Evolutionary conservation across 2,888 invertebrate genomes (phyloP), one percentile per base, ranked within the genome.

Genomic region (Emmelina monodactyla): DNA sequence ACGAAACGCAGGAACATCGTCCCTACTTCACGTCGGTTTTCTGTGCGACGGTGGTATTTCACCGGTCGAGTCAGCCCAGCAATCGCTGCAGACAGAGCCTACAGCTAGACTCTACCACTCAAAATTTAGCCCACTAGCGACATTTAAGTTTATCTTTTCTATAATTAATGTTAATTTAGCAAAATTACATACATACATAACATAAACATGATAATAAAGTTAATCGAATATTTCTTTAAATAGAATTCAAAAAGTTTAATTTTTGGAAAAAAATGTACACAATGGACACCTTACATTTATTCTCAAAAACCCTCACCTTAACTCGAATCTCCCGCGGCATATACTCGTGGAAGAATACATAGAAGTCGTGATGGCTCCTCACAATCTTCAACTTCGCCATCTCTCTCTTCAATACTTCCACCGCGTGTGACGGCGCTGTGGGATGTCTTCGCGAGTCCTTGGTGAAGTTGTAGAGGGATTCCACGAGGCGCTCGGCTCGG

Each of bases 291-390:
- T 19, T 19, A 5, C 19, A 6, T 6, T 19, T 3, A 22, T 13
- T 16, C 33, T 37, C 13, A 16, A 7, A 32, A 9, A 16, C 22
- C 37, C 51, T 40, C 30, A 76, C 79, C 70, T 69, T 78, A 7
- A 67, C 32, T n/a, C 67, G 49, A 14, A 79, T 45, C 35, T 73
- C 79, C 37, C 61, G 49, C 1, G 79, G 79, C 71, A 79, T 62
- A 34, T 49, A 79, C 5, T 71, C 61, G 22, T 58, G 53, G 49
- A 76, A 58, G 58, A 78, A 78, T 19, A 64, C 49, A 37, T 76
- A 71, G 49, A 79, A 79, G 2, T 79, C 72, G 32, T 53, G 58
- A 47, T 79, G 76, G 0, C 76, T 78, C 5, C 34, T 50, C 2
- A 75, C 64, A 2, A 79, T 30, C 3, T 56, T 37, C 0, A 75